Evolutionary conservation across 2,888 invertebrate species (phyloP).

Genomic region (Spilarctia lutea): DNA sequence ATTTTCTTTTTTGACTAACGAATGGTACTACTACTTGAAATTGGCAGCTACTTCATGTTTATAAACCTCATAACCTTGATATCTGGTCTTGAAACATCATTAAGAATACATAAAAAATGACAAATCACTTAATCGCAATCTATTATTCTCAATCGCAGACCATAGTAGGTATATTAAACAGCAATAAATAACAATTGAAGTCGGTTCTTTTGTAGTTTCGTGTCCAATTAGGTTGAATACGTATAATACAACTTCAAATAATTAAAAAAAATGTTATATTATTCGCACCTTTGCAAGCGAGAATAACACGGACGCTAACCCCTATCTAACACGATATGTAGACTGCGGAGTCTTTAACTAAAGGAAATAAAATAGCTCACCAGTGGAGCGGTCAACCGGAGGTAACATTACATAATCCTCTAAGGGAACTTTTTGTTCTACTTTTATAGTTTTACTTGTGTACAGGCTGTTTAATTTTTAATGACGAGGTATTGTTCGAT

Average conservation of each 20-base stretch:
- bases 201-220: background rate
- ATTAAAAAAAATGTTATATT: constrained; percentile 1
- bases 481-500: background rate
- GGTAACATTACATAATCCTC: constrained; percentile 42
- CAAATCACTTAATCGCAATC: background rate
- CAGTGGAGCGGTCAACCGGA: constrained; percentile 40
- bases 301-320: constrained; percentile 6
- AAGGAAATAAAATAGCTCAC: constrained; percentile 17
- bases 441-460: constrained; percentile 19
- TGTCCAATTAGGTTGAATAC: background rate
- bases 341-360: constrained; percentile 10
- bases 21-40: background rate
- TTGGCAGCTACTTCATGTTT: background rate
- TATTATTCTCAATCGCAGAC: background rate
- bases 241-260: constrained; percentile 4
- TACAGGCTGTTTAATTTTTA: constrained; percentile 7
- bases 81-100: background rate
- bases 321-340: constrained; percentile 11
- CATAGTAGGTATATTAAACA: background rate
- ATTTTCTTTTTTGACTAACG: no score
- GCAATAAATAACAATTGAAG: background rate
- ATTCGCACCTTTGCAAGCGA: constrained; percentile 5
- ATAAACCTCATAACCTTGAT: background rate
- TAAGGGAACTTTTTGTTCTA: constrained; percentile 64
- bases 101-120: background rate